Evolutionary conservation across 2,888 invertebrate genomes (phyloP).

Genomic region (Ophioninae sp.): DNA sequence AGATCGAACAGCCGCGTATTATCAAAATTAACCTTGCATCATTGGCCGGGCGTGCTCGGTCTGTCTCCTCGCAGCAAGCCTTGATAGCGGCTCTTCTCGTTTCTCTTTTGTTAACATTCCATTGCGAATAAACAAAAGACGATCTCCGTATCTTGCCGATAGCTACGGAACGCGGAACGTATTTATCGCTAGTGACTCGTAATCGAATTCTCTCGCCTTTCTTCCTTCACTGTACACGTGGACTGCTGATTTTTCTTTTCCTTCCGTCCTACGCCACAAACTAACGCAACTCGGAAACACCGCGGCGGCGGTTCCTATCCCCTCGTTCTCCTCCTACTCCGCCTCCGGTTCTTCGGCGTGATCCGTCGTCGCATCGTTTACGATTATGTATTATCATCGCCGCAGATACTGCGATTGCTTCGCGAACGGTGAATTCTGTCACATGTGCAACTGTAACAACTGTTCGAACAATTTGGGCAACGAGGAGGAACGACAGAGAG

Average conservation of each 20-base stretch:
- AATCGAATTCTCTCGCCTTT: constrained; percentile 8
- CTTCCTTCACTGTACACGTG: neutral
- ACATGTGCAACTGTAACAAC: constrained; percentile 98
- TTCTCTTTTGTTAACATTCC: constrained; percentile 59
- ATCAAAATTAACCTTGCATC: no score
- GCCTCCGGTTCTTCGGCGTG: neutral
- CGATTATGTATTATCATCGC: constrained; percentile 60
- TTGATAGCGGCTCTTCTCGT: constrained; percentile 40
- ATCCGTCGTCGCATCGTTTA: neutral
- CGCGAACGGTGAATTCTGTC: constrained; percentile 99
- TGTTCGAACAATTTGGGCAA: constrained; percentile 98
- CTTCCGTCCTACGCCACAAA: neutral
- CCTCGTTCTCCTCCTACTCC: no score
- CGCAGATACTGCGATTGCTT: constrained; percentile 97
- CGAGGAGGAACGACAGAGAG: constrained; percentile 96
- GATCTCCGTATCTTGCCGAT: constrained; percentile 54
- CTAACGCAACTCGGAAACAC: neutral
- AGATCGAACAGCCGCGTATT: no score
- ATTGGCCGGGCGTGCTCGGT: neutral
- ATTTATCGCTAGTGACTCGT: constrained; percentile 38
- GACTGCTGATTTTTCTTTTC: neutral
- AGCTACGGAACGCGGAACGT: constrained; percentile 50
- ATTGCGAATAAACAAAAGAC: constrained; percentile 51
- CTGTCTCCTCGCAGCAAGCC: constrained; percentile 31
- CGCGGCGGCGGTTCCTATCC: neutral